Percentiles rank a stretch among this genome's conserved stretches.
phyloP scores from a whole-genome alignment of 2,797 vertebrate species.

The Malacoraja senta region DNA sequence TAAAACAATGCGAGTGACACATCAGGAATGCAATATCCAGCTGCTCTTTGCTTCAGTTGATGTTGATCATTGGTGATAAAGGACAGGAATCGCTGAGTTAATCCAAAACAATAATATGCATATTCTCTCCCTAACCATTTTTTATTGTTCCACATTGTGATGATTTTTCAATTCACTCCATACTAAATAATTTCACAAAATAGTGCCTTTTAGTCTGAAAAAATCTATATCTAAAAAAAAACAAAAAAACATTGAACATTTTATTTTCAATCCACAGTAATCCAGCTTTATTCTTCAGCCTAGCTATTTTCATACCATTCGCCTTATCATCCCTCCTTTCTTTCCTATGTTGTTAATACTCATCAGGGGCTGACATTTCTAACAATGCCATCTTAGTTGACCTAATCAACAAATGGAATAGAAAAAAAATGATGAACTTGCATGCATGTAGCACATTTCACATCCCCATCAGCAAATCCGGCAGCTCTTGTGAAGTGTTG shows the following conservation, averaged over 20 bases:
- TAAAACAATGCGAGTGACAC: too few species aligned
- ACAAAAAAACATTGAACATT: not conserved
- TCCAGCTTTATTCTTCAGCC: not conserved
- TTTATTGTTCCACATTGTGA: not conserved
- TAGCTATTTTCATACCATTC: not conserved
- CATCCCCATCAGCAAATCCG: too few species aligned
- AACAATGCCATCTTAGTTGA: not conserved
- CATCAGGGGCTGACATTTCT: too few species aligned
- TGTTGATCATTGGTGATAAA: not conserved
- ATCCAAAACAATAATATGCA: not conserved
- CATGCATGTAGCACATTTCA: too few species aligned
- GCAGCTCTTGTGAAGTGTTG: too few species aligned
- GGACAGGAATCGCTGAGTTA: too few species aligned
- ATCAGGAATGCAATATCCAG: not conserved
- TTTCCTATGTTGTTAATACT: not conserved
- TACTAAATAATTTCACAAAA: not conserved
- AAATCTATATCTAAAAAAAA: not conserved
- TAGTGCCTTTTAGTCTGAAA: not conserved
- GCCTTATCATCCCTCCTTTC: not conserved
- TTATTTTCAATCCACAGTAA: not conserved
- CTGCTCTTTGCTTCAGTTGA: not conserved
- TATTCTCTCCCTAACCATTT: not conserved
- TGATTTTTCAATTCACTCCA: not conserved
- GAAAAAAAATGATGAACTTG: too few species aligned
- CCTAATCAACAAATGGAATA: not conserved